phyloP scores from a whole-genome alignment of 2,113 vertebrate species.

The Piprites chloris region DNA sequence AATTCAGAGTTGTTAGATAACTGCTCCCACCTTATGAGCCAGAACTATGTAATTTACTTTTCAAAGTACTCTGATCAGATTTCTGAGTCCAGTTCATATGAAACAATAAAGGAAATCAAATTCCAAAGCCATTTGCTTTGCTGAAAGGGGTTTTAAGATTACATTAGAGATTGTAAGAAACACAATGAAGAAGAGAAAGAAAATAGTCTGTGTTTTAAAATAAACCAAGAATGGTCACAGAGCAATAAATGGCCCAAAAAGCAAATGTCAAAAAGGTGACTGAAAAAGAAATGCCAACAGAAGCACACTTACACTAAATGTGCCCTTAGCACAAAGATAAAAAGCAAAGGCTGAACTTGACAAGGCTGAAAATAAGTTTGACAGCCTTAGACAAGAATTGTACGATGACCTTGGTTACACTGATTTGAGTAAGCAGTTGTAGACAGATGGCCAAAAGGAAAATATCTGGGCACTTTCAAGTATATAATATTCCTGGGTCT shows the following conservation, averaged over 20 bases:
- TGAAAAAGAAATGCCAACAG: conserved; percentile 25
- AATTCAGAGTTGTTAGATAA: not conserved
- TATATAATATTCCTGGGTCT: not conserved
- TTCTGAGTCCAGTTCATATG: not conserved
- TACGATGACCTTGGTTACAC: not conserved
- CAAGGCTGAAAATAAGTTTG: conserved; percentile 46
- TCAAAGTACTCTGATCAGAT: not conserved
- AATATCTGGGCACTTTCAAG: not conserved
- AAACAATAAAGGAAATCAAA: not conserved
- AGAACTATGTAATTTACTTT: not conserved
- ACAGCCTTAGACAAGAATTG: not conserved
- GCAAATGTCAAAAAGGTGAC: not conserved
- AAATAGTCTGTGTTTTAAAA: not conserved
- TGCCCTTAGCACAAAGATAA: not conserved
- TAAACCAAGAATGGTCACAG: not conserved
- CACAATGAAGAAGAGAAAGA: not conserved
- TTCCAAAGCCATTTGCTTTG: not conserved
- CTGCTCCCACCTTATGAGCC: not conserved
- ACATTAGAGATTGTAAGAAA: not conserved
- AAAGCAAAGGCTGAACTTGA: conserved; percentile 14
- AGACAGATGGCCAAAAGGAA: conserved; percentile 22
- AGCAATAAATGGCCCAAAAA: conserved; percentile 9
- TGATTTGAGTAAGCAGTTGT: not conserved
- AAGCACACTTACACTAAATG: not conserved
- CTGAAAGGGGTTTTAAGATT: not conserved